These are phyloP conservation scores for Bedellia somnulentella DNA, from an alignment of 2,888 invertebrate genomes.

Conservation along the genomic window DNA sequence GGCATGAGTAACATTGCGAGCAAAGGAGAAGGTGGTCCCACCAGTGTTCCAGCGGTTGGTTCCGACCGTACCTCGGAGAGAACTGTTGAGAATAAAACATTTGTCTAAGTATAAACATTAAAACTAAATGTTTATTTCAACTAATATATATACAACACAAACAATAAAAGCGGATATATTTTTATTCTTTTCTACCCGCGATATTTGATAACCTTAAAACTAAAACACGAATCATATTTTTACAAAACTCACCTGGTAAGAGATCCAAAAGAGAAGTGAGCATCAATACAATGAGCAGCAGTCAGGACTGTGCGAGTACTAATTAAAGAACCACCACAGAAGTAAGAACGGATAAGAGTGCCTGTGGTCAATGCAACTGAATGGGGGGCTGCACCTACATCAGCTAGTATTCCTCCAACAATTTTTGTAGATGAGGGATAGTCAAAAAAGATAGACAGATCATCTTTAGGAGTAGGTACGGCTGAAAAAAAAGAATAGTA, in stretches of 20 bases:
- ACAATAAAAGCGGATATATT: no score
- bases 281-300: conserved; percentile 34
- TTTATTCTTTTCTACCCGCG: no score
- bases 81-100: conserved; percentile 13
- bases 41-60: conserved; percentile 29
- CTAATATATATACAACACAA: no score
- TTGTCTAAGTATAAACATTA: no score
- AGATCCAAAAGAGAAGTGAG: conserved; percentile 16
- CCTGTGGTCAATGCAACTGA: conserved; percentile 28
- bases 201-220: no score
- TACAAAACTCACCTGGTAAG: conserved; percentile 15
- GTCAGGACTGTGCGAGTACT: conserved; percentile 21
- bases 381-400: conserved; percentile 22
- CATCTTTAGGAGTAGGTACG: conserved; percentile 18
- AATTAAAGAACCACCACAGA: conserved; percentile 32
- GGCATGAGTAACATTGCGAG: conserved; percentile 27
- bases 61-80: conserved; percentile 26
- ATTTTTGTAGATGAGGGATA: conserved; percentile 21
- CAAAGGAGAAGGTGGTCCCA: conserved; percentile 19
- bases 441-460: conserved; percentile 25
- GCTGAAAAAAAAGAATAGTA: conserved; percentile 22
- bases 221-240: no score
- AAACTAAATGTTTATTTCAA: no score
- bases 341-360: conserved; percentile 16
- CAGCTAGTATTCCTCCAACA: conserved; percentile 26